Base-by-base conservation (phyloP, 2,797 vertebrate genomes). In the Dermochelys coriacea region DNA sequence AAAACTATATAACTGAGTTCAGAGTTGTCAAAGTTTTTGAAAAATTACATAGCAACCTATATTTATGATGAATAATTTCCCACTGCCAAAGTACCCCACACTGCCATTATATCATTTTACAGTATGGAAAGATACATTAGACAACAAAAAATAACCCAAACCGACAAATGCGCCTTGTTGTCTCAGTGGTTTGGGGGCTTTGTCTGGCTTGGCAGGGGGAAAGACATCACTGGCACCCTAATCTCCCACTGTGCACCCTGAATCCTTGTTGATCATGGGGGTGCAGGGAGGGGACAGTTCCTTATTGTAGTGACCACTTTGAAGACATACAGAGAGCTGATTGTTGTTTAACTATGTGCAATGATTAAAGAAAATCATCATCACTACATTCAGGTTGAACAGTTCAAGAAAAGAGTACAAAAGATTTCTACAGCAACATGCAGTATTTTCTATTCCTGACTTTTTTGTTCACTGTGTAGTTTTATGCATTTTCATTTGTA, bases 31-130 rank as follows among this genome's bases (percentile, higher is more conserved):
- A 55, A 51, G 88, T 88, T 90, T 50, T 29, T 59, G 34, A 93
- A 75, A 89, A 87, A 86, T 47, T 75, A 29, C 10, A 61, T 87
- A 2, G 5, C 10, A 87, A 27, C 71, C 49, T 51, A 55, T 34
- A 87, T 54, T 84, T 80, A 45, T 5, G 27, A 93, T 81, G 23
- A 83, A 81, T 85, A 54, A 93, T 90, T 90, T 90, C n/a, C 21
- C 12, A 52, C 52, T 84, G 54, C 57, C 27, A 90, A 90, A 85
- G 90, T 74, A 85, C 7, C 37, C 31, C 4, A 75, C 0, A 0
- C 57, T n/a, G 55, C 82, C 81, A 47, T 52, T 31, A 16, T 41
- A 51, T 23, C 75, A 3, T 37, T 91, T 83, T 50, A 86, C 12
- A 83, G 10, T 55, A 9, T 50, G 49, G 5, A 78, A 59, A 6